Conservation (phyloP, 2,113 vertebrate species). For the Zosterops borbonicus region DNA sequence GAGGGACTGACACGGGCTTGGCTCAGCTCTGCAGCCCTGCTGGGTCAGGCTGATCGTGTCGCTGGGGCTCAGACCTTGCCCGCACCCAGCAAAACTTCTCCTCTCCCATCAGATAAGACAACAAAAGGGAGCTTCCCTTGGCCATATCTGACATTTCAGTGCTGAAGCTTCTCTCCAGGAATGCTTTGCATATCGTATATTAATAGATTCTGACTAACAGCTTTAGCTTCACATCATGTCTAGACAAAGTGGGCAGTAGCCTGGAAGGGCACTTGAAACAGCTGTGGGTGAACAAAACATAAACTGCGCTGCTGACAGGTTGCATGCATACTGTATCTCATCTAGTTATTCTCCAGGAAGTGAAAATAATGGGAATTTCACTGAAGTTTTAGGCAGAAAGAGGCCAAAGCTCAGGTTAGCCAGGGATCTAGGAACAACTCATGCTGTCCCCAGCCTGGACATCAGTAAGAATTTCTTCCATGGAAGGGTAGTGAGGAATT, state of each 20-base stretch:
- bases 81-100: background rate
- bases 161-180: conserved; percentile 5
- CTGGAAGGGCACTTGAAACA: conserved; percentile 21
- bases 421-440: background rate
- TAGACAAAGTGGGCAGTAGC: conserved; percentile 36
- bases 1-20: background rate
- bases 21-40: background rate
- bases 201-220: conserved; percentile 38
- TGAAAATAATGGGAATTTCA: background rate
- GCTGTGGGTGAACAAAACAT: background rate
- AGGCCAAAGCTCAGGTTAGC: background rate
- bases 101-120: conserved; percentile 8
- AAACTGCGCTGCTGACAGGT: background rate
- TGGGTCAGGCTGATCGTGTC: background rate
- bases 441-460: background rate
- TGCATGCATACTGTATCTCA: background rate
- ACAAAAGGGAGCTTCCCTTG: background rate
- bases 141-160: background rate
- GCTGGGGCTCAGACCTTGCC: background rate
- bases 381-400: background rate
- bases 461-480: background rate
- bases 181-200: background rate
- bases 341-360: background rate
- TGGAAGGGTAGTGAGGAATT: background rate
- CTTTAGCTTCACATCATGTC: conserved; percentile 34